phyloP scores from a whole-genome alignment of 2,797 vertebrate species.

The Lerista edwardsae region DNA sequence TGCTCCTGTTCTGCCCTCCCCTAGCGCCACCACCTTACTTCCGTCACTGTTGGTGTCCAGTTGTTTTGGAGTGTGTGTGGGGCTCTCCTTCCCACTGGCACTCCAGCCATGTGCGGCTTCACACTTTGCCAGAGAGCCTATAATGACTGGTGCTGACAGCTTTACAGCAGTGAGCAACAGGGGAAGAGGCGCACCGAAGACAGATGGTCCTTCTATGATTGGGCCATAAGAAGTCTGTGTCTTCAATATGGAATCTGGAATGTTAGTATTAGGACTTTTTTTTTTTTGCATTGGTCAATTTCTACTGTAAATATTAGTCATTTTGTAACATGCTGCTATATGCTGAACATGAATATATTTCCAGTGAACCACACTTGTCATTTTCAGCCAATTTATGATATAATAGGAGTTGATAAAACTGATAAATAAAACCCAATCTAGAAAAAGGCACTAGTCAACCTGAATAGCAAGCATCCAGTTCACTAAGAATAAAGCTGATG shows the following conservation, averaged over 20 bases:
- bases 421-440: constrained; percentile 56
- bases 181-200: too few relatives aligned
- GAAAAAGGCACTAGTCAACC: constrained; percentile 73
- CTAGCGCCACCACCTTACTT: too few relatives aligned
- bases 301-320: constrained; percentile 38
- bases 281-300: background rate
- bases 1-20: too few relatives aligned
- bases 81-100: too few relatives aligned
- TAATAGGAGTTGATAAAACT: constrained; percentile 22
- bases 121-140: too few relatives aligned
- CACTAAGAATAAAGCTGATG: constrained; percentile 54
- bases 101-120: too few relatives aligned
- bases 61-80: too few relatives aligned
- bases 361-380: background rate
- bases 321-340: constrained; percentile 45
- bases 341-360: constrained; percentile 37
- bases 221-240: too few relatives aligned
- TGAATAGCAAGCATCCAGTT: constrained; percentile 65
- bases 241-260: constrained; percentile 24
- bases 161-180: too few relatives aligned
- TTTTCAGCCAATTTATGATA: constrained; percentile 38
- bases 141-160: too few relatives aligned
- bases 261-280: background rate
- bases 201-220: too few relatives aligned
- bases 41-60: too few relatives aligned